A percentile compares a stretch with the other conserved stretches of the same genome.
Evolutionary conservation across 2,113 vertebrate species (phyloP).

Genomic region (Pteropus alecto): DNA sequence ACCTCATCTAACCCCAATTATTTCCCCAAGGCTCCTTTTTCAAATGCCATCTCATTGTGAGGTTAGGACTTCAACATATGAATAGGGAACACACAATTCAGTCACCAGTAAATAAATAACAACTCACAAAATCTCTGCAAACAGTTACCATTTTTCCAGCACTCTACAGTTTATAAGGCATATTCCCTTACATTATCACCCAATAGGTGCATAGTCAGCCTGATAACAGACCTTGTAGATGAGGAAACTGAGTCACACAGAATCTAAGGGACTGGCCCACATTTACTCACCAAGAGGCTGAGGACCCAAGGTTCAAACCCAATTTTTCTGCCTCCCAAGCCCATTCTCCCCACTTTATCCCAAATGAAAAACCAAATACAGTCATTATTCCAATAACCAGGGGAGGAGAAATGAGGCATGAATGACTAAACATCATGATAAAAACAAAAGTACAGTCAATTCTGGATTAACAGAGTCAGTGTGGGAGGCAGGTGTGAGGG

Average conservation of each 20-base stretch:
- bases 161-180: not conserved
- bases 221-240: not conserved
- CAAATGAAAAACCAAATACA: not conserved
- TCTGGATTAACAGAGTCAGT: not conserved
- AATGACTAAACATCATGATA: not conserved
- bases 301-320: not conserved
- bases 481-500: not conserved
- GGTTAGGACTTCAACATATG: not conserved
- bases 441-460: not conserved
- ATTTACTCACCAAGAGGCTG: not conserved
- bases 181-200: too few relatives aligned
- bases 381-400: not conserved
- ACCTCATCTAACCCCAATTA: not conserved
- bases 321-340: not conserved
- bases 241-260: not conserved
- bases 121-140: not conserved
- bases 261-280: not conserved
- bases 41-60: not conserved
- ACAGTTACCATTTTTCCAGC: not conserved
- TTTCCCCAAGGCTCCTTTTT: not conserved
- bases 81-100: not conserved
- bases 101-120: not conserved
- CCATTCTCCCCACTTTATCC: not conserved
- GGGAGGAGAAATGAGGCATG: too few relatives aligned
- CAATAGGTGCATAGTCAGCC: not conserved